These are phyloP conservation scores for Chymomyza procnemis DNA, from an alignment of 2,888 invertebrate species.

Conservation along the genomic window DNA sequence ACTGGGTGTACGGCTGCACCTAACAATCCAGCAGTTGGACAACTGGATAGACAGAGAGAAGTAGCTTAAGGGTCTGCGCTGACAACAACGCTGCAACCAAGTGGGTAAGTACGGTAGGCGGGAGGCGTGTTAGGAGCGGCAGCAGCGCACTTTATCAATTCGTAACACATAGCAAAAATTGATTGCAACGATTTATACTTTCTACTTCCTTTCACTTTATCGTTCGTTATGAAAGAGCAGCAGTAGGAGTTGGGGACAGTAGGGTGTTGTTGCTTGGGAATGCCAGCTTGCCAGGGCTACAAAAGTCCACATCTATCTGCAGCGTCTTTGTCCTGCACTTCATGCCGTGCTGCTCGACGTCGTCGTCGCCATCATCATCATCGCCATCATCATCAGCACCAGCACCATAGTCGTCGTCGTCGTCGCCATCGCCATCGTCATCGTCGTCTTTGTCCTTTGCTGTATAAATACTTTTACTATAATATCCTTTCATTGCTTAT, in stretches of 20 bases:
- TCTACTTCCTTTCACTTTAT: constrained; percentile 75
- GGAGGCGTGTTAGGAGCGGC: too few species aligned
- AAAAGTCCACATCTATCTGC: neutral
- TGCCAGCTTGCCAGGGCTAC: neutral
- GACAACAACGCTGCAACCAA: constrained; percentile 12
- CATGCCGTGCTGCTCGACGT: neutral
- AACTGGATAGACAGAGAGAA: neutral
- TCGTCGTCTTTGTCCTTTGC: constrained; percentile 39
- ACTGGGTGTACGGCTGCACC: constrained; percentile 31
- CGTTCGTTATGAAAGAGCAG: constrained; percentile 30
- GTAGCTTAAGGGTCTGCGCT: constrained; percentile 34
- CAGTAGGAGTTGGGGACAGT: constrained; percentile 19
- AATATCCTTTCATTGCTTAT: constrained; percentile 71
- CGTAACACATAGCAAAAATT: constrained; percentile 72
- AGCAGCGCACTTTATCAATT: constrained; percentile 67
- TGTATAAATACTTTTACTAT: constrained; percentile 70
- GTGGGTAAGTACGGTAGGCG: neutral
- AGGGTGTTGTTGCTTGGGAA: constrained; percentile 1
- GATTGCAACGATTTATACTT: constrained; percentile 74
- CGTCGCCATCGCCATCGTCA: neutral
- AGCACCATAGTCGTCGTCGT: too few species aligned
- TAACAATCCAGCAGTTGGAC: constrained; percentile 23
- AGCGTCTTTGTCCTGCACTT: neutral
- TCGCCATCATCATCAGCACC: constrained; percentile 41
- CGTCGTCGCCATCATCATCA: neutral